phyloP scores from a whole-genome alignment of 2,797 vertebrate species.

The Phataginus tetradactyla region DNA sequence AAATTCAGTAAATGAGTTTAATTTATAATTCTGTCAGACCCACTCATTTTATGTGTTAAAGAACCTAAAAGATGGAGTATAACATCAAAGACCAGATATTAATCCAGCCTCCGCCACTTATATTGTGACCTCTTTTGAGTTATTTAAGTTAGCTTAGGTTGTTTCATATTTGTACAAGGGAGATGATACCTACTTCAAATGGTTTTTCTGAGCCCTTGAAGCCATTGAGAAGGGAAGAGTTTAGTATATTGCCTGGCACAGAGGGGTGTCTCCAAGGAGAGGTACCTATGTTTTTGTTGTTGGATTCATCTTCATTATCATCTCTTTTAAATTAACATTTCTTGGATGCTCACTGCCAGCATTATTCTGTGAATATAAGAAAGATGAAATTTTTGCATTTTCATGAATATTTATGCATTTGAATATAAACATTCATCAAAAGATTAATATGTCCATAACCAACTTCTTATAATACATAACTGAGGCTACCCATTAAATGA shows the following conservation, averaged over 20 bases:
- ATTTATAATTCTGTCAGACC: slow-evolving; percentile 37
- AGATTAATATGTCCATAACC: neutral
- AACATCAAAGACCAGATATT: neutral
- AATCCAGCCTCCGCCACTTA: neutral
- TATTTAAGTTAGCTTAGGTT: neutral
- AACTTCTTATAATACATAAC: neutral
- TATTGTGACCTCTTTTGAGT: neutral
- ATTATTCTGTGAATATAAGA: neutral
- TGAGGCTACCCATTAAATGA: neutral
- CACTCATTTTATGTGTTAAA: neutral
- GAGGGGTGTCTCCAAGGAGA: neutral
- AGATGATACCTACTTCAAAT: neutral
- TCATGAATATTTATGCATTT: neutral
- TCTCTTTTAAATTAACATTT: neutral
- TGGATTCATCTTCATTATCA: neutral
- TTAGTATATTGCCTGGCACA: neutral
- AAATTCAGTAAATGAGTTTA: neutral
- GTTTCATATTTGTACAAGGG: slow-evolving; percentile 12
- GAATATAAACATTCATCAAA: slow-evolving; percentile 16
- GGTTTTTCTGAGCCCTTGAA: neutral
- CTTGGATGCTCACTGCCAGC: neutral
- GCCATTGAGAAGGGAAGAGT: neutral
- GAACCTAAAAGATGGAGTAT: neutral
- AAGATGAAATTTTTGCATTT: neutral
- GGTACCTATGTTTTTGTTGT: neutral